Conservation (phyloP, 2,113 vertebrate species). For the Prietella phreatophila region DNA sequence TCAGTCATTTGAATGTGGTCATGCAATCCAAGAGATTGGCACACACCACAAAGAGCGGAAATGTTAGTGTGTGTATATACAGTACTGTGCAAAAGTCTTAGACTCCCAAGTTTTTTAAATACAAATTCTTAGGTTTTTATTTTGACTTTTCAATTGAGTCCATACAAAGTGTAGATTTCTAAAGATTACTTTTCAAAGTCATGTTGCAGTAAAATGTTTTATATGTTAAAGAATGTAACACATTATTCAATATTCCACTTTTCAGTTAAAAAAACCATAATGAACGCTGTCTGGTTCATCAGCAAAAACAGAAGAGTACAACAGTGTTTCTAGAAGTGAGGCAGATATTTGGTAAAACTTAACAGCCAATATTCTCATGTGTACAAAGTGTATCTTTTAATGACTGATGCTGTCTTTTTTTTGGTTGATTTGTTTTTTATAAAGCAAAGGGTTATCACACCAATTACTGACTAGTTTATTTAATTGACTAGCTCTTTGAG, state of each 20-base stretch:
- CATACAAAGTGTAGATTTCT: neutral
- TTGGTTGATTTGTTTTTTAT: too few relatives aligned
- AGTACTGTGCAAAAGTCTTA: neutral
- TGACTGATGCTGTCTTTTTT: neutral
- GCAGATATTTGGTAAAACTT: neutral
- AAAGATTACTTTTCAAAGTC: neutral
- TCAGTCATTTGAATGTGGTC: constrained; percentile 10
- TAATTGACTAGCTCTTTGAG: neutral
- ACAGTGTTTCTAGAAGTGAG: neutral
- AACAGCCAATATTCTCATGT: neutral
- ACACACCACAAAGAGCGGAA: neutral
- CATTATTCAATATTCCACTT: neutral
- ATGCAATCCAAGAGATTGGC: neutral
- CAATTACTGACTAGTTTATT: neutral
- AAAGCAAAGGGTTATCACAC: neutral
- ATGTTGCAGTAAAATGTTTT: neutral
- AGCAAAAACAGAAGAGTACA: neutral
- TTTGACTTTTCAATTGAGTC: neutral
- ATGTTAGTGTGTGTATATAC: neutral
- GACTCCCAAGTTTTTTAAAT: neutral
- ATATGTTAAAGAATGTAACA: neutral
- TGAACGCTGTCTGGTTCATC: neutral
- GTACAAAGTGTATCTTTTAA: neutral
- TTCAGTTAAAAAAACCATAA: neutral
- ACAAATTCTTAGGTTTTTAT: neutral